These are phyloP conservation scores for Nymphalis c-album DNA, from an alignment of 2,888 invertebrate species.

Conservation along the genomic window DNA sequence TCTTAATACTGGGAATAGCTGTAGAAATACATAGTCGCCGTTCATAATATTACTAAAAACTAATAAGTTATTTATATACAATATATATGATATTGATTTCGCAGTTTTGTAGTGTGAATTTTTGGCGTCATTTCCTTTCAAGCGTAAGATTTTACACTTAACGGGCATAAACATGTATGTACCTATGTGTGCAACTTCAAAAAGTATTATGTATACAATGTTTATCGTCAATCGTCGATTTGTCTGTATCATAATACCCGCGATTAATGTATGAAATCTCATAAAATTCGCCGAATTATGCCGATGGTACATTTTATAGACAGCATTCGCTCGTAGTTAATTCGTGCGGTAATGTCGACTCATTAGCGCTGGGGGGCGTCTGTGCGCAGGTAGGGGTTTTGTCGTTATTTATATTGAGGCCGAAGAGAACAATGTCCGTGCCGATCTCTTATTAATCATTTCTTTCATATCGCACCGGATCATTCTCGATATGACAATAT, in stretches of 20 bases:
- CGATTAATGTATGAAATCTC: slow-evolving; percentile 20
- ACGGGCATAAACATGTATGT: no score
- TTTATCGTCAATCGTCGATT: neutral
- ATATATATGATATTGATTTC: no score
- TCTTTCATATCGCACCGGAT: slow-evolving; percentile 52
- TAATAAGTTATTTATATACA: no score
- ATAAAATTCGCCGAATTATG: slow-evolving; percentile 37
- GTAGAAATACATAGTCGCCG: neutral
- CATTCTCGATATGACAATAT: slow-evolving; percentile 43
- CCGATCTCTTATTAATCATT: slow-evolving; percentile 68
- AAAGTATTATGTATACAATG: neutral
- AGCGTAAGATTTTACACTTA: no score
- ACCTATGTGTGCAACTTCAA: no score
- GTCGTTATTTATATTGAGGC: slow-evolving; percentile 65
- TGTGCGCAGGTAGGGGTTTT: slow-evolving; percentile 54
- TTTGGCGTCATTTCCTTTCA: no score
- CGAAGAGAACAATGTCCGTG: slow-evolving; percentile 62
- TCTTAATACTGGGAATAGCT: neutral
- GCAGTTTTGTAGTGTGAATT: no score
- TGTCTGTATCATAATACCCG: slow-evolving; percentile 7
- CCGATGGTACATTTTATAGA: slow-evolving; percentile 38
- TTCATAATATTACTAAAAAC: neutral
- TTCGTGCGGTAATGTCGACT: slow-evolving; percentile 51
- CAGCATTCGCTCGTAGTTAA: slow-evolving; percentile 35
- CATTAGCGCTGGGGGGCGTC: slow-evolving; percentile 69